These are phyloP conservation scores for Callyntrura sp. DNA, from an alignment of 2,888 invertebrate species.

Conservation along the genomic window DNA sequence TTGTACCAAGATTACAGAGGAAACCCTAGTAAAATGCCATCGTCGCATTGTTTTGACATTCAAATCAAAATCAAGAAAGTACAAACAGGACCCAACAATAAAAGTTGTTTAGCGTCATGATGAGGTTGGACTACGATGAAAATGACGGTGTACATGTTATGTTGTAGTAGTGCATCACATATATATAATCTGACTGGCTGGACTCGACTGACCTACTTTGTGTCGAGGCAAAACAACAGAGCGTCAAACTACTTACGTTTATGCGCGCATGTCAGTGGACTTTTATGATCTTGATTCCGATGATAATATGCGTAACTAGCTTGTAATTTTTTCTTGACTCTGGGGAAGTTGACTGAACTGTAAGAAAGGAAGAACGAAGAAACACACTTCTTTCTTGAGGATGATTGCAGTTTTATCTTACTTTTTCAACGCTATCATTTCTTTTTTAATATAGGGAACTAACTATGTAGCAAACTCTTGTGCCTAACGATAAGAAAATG, in stretches of 20 bases:
- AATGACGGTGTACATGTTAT: neutral
- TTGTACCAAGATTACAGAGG: neutral
- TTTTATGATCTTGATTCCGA: slow-evolving; percentile 48
- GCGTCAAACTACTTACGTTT: neutral
- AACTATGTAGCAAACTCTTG: too few species aligned
- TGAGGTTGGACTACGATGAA: neutral
- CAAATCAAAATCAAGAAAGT: neutral
- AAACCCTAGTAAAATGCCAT: neutral
- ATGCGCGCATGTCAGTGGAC: slow-evolving; percentile 13
- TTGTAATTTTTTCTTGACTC: slow-evolving; percentile 49
- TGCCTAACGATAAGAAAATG: too few species aligned
- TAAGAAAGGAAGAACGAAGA: slow-evolving; percentile 59
- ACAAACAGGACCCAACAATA: slow-evolving; percentile 72
- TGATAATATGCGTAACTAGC: slow-evolving; percentile 59
- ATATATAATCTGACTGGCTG: slow-evolving; percentile 50
- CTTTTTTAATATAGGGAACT: too few species aligned
- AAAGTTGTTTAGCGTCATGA: slow-evolving; percentile 67
- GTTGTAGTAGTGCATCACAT: slow-evolving; percentile 3
- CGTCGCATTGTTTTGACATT: slow-evolving; percentile 24
- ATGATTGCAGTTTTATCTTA: slow-evolving; percentile 32
- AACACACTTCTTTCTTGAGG: slow-evolving; percentile 45
- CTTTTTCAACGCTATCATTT: neutral
- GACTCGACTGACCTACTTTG: slow-evolving; percentile 75
- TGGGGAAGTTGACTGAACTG: slow-evolving; percentile 77
- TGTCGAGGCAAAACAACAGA: slow-evolving; percentile 43